A percentile compares a stretch with the other conserved stretches of the same genome.
These are phyloP conservation scores for Amphiprion clarkii DNA, from an alignment of 2,797 vertebrate genomes.

Conservation along the genomic window DNA sequence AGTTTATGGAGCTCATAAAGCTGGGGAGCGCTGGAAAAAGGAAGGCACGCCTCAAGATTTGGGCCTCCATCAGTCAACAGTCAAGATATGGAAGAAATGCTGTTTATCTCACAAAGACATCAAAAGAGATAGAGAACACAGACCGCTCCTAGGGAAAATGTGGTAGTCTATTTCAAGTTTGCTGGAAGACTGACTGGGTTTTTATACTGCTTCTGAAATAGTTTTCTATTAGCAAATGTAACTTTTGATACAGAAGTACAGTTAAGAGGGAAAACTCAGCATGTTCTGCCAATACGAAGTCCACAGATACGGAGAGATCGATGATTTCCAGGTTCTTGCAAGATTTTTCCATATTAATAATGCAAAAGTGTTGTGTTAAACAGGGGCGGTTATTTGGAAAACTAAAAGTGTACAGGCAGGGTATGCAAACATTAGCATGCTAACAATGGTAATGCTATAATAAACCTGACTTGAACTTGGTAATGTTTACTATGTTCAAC, in stretches of 20 bases:
- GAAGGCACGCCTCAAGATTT: constrained; percentile 3
- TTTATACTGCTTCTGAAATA: not conserved
- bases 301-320: constrained; percentile 14
- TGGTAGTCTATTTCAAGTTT: not conserved
- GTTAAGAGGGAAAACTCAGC: not conserved
- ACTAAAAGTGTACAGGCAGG: not conserved
- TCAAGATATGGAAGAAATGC: constrained; percentile 20
- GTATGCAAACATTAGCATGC: not conserved
- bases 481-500: too few species aligned
- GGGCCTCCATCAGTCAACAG: constrained; percentile 18
- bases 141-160: constrained; percentile 10
- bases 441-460: too few species aligned
- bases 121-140: constrained; percentile 8
- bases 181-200: constrained; percentile 1
- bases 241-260: constrained; percentile 2
- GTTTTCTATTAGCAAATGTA: constrained; percentile 11
- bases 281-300: not conserved
- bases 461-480: too few species aligned
- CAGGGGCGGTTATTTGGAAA: not conserved
- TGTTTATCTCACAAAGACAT: constrained; percentile 34
- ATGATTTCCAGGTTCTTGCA: not conserved
- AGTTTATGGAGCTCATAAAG: constrained; percentile 6
- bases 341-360: not conserved
- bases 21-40: not conserved
- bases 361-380: not conserved